These are phyloP conservation scores for Spermophilus dauricus DNA, from an alignment of 2,113 vertebrate species.

Conservation along the genomic window DNA sequence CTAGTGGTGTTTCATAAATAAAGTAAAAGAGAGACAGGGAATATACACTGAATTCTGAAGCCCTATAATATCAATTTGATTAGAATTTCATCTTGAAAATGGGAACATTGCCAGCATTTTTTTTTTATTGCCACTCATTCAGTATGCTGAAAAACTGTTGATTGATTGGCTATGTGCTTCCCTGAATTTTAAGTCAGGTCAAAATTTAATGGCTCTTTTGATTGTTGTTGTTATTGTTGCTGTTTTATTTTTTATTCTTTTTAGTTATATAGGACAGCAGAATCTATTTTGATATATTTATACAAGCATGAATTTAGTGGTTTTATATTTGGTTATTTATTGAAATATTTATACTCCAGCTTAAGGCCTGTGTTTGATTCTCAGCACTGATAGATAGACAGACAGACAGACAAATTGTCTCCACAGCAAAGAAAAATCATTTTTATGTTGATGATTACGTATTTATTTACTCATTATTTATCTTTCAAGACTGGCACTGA, in stretches of 20 bases:
- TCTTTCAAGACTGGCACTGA: background rate
- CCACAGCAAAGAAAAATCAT: background rate
- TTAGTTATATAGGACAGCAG: too few species aligned
- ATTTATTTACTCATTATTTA: background rate
- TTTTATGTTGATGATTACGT: background rate
- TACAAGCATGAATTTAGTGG: too few species aligned
- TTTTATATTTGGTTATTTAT: background rate
- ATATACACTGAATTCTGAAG: background rate
- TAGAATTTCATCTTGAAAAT: background rate
- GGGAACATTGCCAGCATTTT: background rate
- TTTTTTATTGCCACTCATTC: background rate
- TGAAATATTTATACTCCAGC: background rate
- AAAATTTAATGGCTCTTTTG: background rate
- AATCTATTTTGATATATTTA: too few species aligned
- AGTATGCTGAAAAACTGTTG: background rate
- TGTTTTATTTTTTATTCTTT: too few species aligned
- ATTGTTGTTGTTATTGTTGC: too few species aligned
- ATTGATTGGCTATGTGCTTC: background rate
- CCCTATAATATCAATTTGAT: background rate
- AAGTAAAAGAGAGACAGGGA: conserved; percentile 10
- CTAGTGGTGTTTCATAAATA: background rate
- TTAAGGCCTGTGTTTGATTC: too few species aligned
- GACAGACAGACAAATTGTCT: too few species aligned
- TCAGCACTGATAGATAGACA: too few species aligned
- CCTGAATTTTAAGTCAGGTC: background rate